phyloP scores from a whole-genome alignment of 2,888 invertebrate species.

The Serripes groenlandicus region DNA sequence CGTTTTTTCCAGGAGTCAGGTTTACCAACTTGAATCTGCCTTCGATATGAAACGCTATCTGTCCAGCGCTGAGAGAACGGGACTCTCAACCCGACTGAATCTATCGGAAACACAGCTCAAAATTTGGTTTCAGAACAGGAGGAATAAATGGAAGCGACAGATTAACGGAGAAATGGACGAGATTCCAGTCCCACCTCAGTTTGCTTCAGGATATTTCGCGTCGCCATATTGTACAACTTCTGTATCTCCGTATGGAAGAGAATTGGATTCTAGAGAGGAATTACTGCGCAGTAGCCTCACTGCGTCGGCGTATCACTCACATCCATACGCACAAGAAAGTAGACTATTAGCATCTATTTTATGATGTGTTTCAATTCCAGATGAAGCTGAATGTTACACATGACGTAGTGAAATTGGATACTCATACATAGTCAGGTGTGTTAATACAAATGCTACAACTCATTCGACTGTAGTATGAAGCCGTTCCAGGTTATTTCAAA shows the following conservation, averaged over 20 bases:
- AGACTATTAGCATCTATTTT: slow-evolving; percentile 33
- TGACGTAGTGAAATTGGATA: no score
- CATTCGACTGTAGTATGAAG: no score
- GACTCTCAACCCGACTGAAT: slow-evolving; percentile 53
- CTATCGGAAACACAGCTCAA: slow-evolving; percentile 67
- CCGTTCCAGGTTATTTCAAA: no score
- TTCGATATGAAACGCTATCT: slow-evolving; percentile 66
- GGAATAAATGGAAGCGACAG: slow-evolving; percentile 72
- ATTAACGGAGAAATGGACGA: slow-evolving; percentile 69
- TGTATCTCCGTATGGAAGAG: slow-evolving; percentile 36
- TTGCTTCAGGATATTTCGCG: slow-evolving; percentile 40
- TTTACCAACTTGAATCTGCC: slow-evolving; percentile 65
- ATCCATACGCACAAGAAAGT: slow-evolving; percentile 56
- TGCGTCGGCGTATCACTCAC: slow-evolving; percentile 54
- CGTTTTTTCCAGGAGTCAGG: slow-evolving; percentile 64
- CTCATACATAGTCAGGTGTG: no score
- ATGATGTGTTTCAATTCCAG: no score
- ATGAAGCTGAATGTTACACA: no score
- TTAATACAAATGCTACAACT: no score
- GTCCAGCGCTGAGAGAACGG: slow-evolving; percentile 59
- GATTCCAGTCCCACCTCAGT: slow-evolving; percentile 61
- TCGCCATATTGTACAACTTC: slow-evolving; percentile 37
- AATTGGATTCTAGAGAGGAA: slow-evolving; percentile 48
- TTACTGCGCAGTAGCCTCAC: slow-evolving; percentile 41
- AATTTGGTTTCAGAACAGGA: slow-evolving; percentile 71